Conservation (phyloP, 2,888 invertebrate species). For the Coleophora deauratella region DNA sequence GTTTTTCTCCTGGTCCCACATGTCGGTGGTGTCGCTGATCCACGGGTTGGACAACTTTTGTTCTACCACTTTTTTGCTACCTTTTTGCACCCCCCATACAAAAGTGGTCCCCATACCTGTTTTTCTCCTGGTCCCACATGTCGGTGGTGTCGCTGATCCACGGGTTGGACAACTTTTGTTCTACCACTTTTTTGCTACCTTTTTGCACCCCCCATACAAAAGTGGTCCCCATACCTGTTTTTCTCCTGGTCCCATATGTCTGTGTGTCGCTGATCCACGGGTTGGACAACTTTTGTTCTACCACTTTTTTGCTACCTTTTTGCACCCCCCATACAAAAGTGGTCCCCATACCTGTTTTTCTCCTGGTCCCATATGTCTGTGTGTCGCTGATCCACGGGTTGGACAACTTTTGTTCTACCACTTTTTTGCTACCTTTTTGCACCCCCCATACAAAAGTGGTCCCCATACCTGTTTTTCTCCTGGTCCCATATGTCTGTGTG, state of each 20-base stretch:
- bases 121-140: slow-evolving; percentile 97
- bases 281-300: slow-evolving; percentile 91
- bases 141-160: slow-evolving; percentile 97
- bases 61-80: too few species aligned
- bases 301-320: too few species aligned
- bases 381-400: slow-evolving; percentile 99
- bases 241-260: slow-evolving; percentile 99
- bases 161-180: slow-evolving; percentile 95
- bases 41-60: slow-evolving; percentile 97
- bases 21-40: slow-evolving; percentile 95
- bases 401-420: slow-evolving; percentile 87
- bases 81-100: too few species aligned
- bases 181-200: too few species aligned
- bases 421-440: too few species aligned
- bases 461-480: neutral
- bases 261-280: slow-evolving; percentile 97
- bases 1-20: slow-evolving; percentile 97
- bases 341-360: slow-evolving; percentile 84
- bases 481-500: slow-evolving; percentile 46
- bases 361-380: slow-evolving; percentile 99
- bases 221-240: slow-evolving; percentile 79
- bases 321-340: too few species aligned
- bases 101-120: slow-evolving; percentile 79
- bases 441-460: too few species aligned
- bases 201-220: too few species aligned